Evolutionary conservation across 2,113 vertebrate genomes (phyloP).

Genomic region (Tupaia chinensis): DNA sequence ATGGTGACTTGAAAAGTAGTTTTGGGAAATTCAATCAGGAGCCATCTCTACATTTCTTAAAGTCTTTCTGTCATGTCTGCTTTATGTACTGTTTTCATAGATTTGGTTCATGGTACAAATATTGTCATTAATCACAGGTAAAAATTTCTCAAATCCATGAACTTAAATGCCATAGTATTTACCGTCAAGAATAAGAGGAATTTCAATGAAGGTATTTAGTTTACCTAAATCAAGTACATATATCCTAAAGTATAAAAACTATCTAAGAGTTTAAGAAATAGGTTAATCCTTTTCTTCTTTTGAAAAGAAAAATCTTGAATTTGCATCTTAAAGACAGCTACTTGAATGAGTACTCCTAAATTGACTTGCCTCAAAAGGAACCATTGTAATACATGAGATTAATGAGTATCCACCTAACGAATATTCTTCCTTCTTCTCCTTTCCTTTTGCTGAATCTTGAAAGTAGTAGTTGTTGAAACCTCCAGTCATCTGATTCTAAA

Average conservation of each 20-base stretch:
- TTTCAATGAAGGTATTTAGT: not conserved
- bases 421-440: not conserved
- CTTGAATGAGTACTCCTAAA: not conserved
- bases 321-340: not conserved
- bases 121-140: not conserved
- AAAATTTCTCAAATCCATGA: not conserved
- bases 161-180: slow-evolving; percentile 6
- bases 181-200: not conserved
- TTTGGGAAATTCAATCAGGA: not conserved
- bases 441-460: not conserved
- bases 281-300: not conserved
- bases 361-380: not conserved
- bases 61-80: not conserved
- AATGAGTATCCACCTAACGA: not conserved
- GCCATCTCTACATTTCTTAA: not conserved
- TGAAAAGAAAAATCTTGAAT: not conserved
- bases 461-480: not conserved
- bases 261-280: not conserved
- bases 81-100: not conserved
- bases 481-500: not conserved
- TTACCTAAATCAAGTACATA: not conserved
- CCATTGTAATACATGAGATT: not conserved
- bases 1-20: not conserved
- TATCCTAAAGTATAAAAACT: not conserved
- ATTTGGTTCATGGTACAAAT: not conserved